Evolutionary conservation across 30 jellyfish, hydroid and myxozoan species (phyloP).

Genomic region (Cassiopea xamachana): DNA sequence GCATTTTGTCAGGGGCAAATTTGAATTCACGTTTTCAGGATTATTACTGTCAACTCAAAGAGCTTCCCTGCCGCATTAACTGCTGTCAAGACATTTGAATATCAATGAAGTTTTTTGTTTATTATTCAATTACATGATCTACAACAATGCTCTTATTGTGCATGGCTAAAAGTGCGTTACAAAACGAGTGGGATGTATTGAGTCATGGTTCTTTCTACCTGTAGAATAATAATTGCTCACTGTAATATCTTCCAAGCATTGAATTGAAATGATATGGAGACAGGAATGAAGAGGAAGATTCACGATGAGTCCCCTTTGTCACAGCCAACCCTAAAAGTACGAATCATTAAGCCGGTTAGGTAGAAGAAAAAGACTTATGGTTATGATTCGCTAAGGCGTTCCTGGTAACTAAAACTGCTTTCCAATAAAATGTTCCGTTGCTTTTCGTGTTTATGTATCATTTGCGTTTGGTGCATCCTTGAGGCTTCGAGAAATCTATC

Average conservation of each 20-base stretch:
- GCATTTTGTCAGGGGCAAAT: background rate
- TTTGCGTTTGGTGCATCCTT: too few species aligned
- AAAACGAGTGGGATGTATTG: background rate
- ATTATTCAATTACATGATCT: background rate
- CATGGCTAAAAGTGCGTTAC: background rate
- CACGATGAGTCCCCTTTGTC: too few species aligned
- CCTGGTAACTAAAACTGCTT: too few species aligned
- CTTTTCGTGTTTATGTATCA: too few species aligned
- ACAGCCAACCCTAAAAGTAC: too few species aligned
- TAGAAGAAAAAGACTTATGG: too few species aligned
- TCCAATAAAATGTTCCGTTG: too few species aligned
- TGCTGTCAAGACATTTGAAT: background rate
- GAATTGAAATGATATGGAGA: background rate
- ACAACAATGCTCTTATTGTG: background rate
- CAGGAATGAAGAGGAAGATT: too few species aligned
- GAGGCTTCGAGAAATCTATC: too few species aligned
- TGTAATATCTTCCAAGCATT: too few species aligned
- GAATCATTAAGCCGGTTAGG: too few species aligned
- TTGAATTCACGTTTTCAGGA: background rate
- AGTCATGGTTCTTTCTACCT: background rate
- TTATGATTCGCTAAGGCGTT: too few species aligned
- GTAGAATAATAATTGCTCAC: background rate
- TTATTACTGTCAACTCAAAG: background rate
- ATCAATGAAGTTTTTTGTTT: slow-evolving; percentile 2
- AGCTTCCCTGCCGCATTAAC: background rate